Conservation (phyloP, 35 echinoderm and acorn worm species). For the Ptychodera flava region DNA sequence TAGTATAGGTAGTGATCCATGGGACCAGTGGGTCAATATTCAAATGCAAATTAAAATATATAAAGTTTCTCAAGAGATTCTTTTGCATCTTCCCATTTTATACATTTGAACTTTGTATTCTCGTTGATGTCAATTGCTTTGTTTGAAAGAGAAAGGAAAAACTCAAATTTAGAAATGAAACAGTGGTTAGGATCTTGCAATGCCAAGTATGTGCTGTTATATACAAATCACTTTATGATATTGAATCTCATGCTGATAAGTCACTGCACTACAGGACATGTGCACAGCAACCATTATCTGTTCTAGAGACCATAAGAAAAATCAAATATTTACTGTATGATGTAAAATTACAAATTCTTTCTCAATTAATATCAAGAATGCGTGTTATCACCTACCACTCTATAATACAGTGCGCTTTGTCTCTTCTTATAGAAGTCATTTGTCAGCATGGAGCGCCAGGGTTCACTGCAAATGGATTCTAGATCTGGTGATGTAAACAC, state of each 20-base stretch:
- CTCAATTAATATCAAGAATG: neutral
- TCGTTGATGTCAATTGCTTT: neutral
- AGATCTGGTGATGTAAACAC: neutral
- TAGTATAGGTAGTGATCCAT: neutral
- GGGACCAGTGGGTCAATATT: too few species aligned
- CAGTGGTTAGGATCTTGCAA: too few species aligned
- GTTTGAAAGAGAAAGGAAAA: too few species aligned
- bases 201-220: too few species aligned
- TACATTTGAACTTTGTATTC: neutral
- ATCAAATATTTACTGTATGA: too few species aligned
- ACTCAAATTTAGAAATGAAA: too few species aligned
- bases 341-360: too few species aligned
- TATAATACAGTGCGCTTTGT: neutral
- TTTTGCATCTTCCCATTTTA: neutral
- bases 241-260: neutral
- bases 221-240: neutral
- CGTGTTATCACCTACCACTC: neutral
- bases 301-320: too few species aligned
- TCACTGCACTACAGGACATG: too few species aligned
- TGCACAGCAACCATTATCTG: too few species aligned
- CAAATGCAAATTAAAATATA: neutral
- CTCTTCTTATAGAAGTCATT: neutral
- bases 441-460: neutral
- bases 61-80: neutral
- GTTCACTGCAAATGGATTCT: neutral